These are phyloP conservation scores for rabbit (Oryctolagus cuniculus) DNA, from an alignment of 2,113 vertebrate species.

Conservation along the genomic window mOryCun1.1 NC_091447.1:55690501-55691000, in stretches of 20 bases:
- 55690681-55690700: neutral
- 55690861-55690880: too few relatives aligned
- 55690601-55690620: neutral
- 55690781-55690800: too few relatives aligned
- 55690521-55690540: neutral
- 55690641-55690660: neutral
- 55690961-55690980: neutral
- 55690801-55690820: too few relatives aligned
- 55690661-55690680: neutral
- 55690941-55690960: neutral
- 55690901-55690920: too few relatives aligned
- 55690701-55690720: too few relatives aligned
- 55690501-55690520: neutral
- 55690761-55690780: neutral
- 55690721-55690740: neutral
- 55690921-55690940: neutral
- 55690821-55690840: too few relatives aligned
- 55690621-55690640: neutral
- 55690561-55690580: neutral
- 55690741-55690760: rapidly evolving
- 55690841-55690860: rapidly evolving
- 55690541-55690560: neutral
- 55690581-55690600: neutral
- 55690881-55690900: too few relatives aligned
- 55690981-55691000: neutral